These are phyloP conservation scores for Metallyticus violacea DNA, from an alignment of 2,888 invertebrate genomes.

Conservation along the genomic window DNA sequence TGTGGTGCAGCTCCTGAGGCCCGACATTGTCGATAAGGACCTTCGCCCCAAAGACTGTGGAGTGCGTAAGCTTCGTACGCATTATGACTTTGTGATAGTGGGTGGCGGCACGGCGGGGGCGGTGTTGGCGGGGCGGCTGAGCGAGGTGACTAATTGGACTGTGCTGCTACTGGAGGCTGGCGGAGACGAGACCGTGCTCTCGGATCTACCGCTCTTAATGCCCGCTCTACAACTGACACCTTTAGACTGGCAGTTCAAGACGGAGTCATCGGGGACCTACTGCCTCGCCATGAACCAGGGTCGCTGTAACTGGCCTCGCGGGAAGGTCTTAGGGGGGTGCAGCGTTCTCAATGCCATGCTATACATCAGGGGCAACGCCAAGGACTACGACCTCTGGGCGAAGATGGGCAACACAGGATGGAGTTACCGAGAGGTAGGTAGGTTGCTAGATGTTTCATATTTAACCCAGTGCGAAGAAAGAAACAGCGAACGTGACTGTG, in stretches of 20 bases:
- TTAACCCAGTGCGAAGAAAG: slow-evolving; percentile 28
- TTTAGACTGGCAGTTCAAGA: slow-evolving; percentile 79
- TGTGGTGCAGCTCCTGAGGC: slow-evolving; percentile 61
- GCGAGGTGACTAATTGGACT: slow-evolving; percentile 69
- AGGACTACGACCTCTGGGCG: slow-evolving; percentile 86
- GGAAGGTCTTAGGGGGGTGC: slow-evolving; percentile 73
- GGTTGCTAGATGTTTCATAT: not conserved
- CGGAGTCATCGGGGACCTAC: slow-evolving; percentile 66
- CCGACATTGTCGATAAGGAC: slow-evolving; percentile 67
- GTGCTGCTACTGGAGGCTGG: slow-evolving; percentile 80
- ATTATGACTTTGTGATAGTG: slow-evolving; percentile 76
- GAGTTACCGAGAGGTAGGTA: slow-evolving; percentile 65
- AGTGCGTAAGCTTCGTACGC: slow-evolving; percentile 53
- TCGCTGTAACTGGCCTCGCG: slow-evolving; percentile 62
- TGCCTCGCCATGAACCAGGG: slow-evolving; percentile 53
- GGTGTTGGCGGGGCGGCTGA: slow-evolving; percentile 66
- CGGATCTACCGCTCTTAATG: slow-evolving; percentile 70
- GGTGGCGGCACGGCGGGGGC: slow-evolving; percentile 74
- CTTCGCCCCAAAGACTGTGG: slow-evolving; percentile 49
- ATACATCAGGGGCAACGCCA: slow-evolving; percentile 78
- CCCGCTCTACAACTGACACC: slow-evolving; percentile 68
- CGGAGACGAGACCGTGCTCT: slow-evolving; percentile 66
- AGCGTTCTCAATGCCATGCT: slow-evolving; percentile 88
- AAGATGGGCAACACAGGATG: slow-evolving; percentile 70
- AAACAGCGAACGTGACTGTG: too few relatives aligned